Base-by-base conservation (phyloP, 2,797 vertebrate species). In the Pangasius djambal region DNA sequence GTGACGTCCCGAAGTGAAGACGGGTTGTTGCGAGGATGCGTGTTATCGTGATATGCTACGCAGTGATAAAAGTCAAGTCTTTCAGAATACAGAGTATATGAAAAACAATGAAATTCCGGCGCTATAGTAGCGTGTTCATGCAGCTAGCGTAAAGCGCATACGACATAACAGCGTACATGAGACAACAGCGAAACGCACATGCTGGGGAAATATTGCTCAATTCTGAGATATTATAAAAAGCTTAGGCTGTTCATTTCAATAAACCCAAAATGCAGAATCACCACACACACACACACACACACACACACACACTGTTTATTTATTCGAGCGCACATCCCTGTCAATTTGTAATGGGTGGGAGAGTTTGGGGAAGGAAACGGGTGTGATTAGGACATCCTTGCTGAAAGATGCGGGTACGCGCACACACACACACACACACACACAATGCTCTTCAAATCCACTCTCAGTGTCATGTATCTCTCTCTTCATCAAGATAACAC, bases 401-500 rank as follows among this genome's bases (percentile, higher is more conserved):
- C 34, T 72, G 74, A 61, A 88, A 81, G 44, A 15, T 5, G 25
- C 86, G 84, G 55, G 44, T 88, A 82, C 50, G 65, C 74, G 31
- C 57, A 88, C 50, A 88, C 50, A 87, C 70, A 88, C 74, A 88
- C 15, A 77, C 74, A 77, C 44, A 77, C 74, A 77, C 74, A 77
- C 74, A 77, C 74, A 81, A 79, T 69, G 86, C 70, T 82, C 83
- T 89, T 59, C 86, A 90, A 89, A 90, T 90, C 86, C 72, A 61
- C 88, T 92, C 85, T 86, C 88, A 83, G 83, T 87, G 88, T 91
- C 90, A 91, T 92, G 85, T 91, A 69, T 79, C 44, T 85, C 79
- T 55, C 75, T 57, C 72, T 82, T 83, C 44, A 83, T 83, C 59
- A 78, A 78, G 57, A 50, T 89, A 44, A 65, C 3, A 44, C 40